phyloP scores from a whole-genome alignment of 2,797 vertebrate species.

The Urocyon cinereoargenteus region DNA sequence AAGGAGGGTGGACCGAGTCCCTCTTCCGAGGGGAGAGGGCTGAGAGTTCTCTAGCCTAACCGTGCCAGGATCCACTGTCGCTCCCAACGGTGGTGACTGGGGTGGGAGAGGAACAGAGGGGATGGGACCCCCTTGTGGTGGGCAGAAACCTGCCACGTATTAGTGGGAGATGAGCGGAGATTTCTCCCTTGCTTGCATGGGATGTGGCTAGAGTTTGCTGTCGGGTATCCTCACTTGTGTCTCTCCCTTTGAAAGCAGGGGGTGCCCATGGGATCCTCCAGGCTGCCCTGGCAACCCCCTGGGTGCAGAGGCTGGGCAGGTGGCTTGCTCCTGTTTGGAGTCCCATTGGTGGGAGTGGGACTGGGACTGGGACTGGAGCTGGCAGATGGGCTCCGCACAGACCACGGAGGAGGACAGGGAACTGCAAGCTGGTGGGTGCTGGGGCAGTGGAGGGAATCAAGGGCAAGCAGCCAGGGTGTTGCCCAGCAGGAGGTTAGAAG shows the following conservation, averaged over 20 bases:
- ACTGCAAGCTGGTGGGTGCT: neutral
- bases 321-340: neutral
- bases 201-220: neutral
- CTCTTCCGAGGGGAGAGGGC: neutral
- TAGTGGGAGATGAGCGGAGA: neutral
- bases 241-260: neutral
- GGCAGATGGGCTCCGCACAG: fast-evolving
- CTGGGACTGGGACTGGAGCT: neutral
- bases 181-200: neutral
- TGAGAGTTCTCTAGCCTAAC: neutral
- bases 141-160: neutral
- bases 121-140: fast-evolving
- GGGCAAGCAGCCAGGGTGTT: neutral
- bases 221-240: neutral
- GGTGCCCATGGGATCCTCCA: neutral
- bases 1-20: neutral
- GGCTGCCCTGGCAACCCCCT: neutral
- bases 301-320: neutral
- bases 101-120: neutral
- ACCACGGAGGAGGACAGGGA: neutral
- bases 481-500: neutral
- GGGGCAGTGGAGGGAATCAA: neutral
- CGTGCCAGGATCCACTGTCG: neutral
- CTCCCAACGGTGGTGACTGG: fast-evolving
- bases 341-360: neutral